These are phyloP conservation scores for Stegodyphus mimosarum DNA, from an alignment of 1,140 invertebrate species.

Conservation along the genomic window DNA sequence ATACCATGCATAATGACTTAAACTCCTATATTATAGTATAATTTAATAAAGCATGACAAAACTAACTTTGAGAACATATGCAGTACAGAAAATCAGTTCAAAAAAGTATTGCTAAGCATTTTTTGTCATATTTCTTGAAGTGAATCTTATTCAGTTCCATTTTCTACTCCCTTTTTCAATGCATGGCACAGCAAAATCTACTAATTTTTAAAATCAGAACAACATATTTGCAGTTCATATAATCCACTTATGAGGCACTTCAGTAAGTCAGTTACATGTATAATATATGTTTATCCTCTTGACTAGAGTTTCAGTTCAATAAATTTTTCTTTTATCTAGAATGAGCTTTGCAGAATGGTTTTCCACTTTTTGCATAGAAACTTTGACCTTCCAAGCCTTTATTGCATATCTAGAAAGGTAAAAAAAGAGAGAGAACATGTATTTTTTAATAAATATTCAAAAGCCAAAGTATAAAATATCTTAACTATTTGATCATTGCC, in stretches of 20 bases:
- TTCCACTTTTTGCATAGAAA: conserved; percentile 97
- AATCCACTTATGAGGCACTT: too few species aligned
- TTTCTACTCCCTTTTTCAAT: neutral
- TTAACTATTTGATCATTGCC: too few species aligned
- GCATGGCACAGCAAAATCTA: neutral
- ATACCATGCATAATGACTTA: too few species aligned
- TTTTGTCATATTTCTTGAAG: neutral
- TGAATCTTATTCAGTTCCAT: neutral
- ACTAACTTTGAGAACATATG: conserved; percentile 27
- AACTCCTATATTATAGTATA: neutral
- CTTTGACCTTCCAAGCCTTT: conserved; percentile 98
- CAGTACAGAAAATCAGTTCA: neutral
- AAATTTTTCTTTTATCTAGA: conserved; percentile 73
- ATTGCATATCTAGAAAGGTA: conserved; percentile 79
- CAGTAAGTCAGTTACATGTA: too few species aligned
- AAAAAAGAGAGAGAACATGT: neutral
- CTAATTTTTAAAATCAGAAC: neutral
- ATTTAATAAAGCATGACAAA: conserved; percentile 30
- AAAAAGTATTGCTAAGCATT: neutral
- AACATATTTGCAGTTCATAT: too few species aligned
- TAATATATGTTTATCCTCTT: neutral
- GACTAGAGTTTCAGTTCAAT: conserved; percentile 51
- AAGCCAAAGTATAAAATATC: too few species aligned
- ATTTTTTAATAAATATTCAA: too few species aligned
- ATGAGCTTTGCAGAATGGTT: conserved; percentile 98